phyloP scores from a whole-genome alignment of 2,888 invertebrate species.

The Pyrgus malvae region DNA sequence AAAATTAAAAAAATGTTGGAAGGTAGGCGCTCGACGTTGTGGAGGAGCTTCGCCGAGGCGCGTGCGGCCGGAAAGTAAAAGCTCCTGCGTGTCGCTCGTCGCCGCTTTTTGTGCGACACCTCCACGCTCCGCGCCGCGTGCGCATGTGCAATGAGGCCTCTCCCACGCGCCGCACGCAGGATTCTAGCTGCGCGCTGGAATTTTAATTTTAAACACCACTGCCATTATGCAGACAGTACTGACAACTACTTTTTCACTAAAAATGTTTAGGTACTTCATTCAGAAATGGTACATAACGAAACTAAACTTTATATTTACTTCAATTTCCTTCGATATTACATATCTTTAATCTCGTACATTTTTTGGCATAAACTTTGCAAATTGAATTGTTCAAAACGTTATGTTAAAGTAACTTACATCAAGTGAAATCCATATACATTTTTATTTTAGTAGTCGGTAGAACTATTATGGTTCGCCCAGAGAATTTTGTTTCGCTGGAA shows the following conservation, averaged over 20 bases:
- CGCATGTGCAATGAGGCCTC: constrained; percentile 10
- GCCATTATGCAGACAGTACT: background rate
- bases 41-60: background rate
- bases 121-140: background rate
- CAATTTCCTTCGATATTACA: too few relatives aligned
- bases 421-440: too few relatives aligned
- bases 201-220: background rate
- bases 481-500: too few relatives aligned
- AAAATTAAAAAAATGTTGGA: constrained; percentile 10
- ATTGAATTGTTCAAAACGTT: too few relatives aligned
- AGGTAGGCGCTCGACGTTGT: background rate
- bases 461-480: too few relatives aligned
- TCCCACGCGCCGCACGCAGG: constrained; percentile 9
- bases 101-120: constrained; percentile 12
- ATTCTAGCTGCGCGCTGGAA: background rate
- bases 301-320: too few relatives aligned
- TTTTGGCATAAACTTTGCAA: too few relatives aligned
- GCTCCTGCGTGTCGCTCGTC: constrained; percentile 16
- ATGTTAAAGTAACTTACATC: too few relatives aligned
- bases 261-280: too few relatives aligned
- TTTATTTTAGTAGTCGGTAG: too few relatives aligned
- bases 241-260: background rate
- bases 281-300: too few relatives aligned
- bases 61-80: constrained; percentile 36
- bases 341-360: too few relatives aligned